Evolutionary conservation across 2,113 vertebrate genomes (phyloP).

Genomic region (Leptobrachium leishanense): DNA sequence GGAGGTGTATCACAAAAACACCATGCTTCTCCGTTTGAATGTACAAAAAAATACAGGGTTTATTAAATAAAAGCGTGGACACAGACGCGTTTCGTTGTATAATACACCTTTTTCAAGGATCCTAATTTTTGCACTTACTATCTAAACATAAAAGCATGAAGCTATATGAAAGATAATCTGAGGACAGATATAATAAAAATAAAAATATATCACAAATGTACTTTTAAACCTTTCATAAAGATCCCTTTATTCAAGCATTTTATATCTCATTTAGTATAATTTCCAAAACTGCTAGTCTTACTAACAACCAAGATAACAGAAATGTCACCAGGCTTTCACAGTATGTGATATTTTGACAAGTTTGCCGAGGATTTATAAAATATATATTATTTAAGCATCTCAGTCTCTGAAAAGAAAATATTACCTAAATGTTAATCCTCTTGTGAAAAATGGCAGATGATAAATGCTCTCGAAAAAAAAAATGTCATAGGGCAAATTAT

Average conservation of each 20-base stretch:
- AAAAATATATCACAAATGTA: neutral
- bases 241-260: slow-evolving; percentile 3
- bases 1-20: no score
- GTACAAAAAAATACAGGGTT: no score
- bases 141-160: no score
- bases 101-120: no score
- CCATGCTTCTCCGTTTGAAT: no score
- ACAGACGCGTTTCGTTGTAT: no score
- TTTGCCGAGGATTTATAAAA: slow-evolving; percentile 5
- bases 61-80: no score
- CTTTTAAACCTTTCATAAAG: neutral
- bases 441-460: neutral
- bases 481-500: slow-evolving; percentile 7
- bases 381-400: neutral
- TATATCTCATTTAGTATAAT: neutral
- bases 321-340: slow-evolving; percentile 16
- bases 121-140: no score
- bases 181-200: neutral
- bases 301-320: slow-evolving; percentile 3
- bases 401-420: slow-evolving; percentile 8
- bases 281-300: slow-evolving; percentile 6
- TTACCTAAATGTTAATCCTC: neutral
- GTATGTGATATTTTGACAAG: slow-evolving; percentile 17
- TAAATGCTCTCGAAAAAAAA: neutral
- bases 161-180: no score